These are phyloP conservation scores for Coryphaenoides rupestris DNA, from an alignment of 2,113 vertebrate genomes.

Conservation along the genomic window DNA sequence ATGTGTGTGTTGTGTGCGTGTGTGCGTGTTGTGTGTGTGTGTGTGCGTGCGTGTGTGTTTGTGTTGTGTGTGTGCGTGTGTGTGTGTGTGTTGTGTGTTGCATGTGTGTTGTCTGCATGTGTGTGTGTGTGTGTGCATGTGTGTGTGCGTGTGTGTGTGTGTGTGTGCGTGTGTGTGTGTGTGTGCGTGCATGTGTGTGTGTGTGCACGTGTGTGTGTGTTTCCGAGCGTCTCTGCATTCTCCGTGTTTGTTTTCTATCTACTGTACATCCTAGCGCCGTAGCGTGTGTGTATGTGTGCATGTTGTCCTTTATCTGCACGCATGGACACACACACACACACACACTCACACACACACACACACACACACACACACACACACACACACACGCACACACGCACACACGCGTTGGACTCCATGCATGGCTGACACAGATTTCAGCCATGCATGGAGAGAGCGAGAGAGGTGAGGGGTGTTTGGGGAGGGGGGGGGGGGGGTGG, in stretches of 20 bases:
- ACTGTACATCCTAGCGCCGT: too few species aligned
- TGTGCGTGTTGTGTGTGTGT: constrained; percentile 7
- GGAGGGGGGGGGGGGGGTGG: too few species aligned
- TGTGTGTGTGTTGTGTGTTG: too few species aligned
- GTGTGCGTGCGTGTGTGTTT: constrained; percentile 1
- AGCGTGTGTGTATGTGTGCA: too few species aligned
- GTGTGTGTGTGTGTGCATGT: not conserved
- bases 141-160: constrained; percentile 8
- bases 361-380: too few species aligned
- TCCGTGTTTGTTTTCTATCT: not conserved
- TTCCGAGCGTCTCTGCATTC: constrained; percentile 3
- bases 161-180: constrained; percentile 1
- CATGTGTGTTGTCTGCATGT: constrained; percentile 2
- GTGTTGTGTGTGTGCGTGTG: too few species aligned
- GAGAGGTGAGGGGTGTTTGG: too few species aligned
- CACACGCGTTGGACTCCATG: constrained; percentile 15
- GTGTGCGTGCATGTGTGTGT: too few species aligned
- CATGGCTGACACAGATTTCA: constrained; percentile 60
- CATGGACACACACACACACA: too few species aligned
- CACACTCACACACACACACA: too few species aligned
- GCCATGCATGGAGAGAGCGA: constrained; percentile 38
- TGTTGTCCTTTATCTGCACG: not conserved
- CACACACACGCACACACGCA: too few species aligned
- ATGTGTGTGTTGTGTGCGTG: not conserved
- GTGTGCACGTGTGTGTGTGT: constrained; percentile 2